Base-by-base conservation (phyloP, 23 tunicate species). In the Botrylloides violaceus region DNA sequence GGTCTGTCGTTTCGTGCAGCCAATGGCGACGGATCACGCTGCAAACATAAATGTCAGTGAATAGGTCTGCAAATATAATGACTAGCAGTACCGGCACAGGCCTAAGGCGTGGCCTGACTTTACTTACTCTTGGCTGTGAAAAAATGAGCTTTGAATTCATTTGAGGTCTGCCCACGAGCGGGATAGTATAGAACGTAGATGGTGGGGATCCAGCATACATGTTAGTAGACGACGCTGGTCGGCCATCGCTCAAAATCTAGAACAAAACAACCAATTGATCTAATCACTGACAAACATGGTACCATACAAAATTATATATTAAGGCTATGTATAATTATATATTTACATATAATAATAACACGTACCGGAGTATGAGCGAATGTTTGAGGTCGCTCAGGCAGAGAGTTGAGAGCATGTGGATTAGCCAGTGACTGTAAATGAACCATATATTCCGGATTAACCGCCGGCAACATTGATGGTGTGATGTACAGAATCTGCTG, bases 21-120 rank as follows among this genome's bases (percentile, higher is more conserved):
- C 56, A 83, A 38, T 26, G 87, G 90, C 18, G 81, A 83, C 21
- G 71, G 39, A 4, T 25, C 70, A 36, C 50, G 73, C 71, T 76
- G 32, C 31, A 57, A 58, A 72, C 36, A 38, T 34, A 37, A 47
- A 60, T 18, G 21, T 28, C 21, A 25, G 31, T 60, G 7, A n/a
- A 48, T 15, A 48, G 18, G 19, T 48, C 58, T 19, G 58, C 21
- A 49, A n/a, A 49, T 49, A 19, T 19, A 0, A 19, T 49, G 58
- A 19, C 20, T 49, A 1, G 58, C 58, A 49, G 20, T 19, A n/a
- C 58, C 0, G 31, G 19, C 31, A 60, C 65, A 60, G 21, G 1
- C 21, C 28, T 18, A 15, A n/a, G 31, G 65, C 19, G 21, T 18
- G 21, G 12, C 53, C 9, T 15, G 53, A 9, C 15, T 7, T 43